Conservation (phyloP, 1,140 invertebrate genomes). For the Coelopa frigida region DNA sequence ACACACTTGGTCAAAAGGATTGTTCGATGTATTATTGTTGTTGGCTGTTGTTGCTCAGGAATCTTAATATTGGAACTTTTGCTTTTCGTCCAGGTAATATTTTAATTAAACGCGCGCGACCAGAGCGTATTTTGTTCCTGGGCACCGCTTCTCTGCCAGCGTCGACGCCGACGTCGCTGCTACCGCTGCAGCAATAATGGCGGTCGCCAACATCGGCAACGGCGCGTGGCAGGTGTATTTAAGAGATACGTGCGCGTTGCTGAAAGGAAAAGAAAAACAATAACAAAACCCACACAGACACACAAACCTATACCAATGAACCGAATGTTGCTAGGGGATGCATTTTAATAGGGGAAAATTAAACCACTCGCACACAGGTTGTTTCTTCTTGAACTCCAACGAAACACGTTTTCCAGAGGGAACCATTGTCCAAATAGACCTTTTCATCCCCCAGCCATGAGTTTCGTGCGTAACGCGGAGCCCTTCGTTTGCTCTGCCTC, state of each 20-base stretch:
- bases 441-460: too few relatives aligned
- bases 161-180: background rate
- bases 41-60: too few relatives aligned
- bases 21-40: too few relatives aligned
- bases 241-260: slow-evolving; percentile 7
- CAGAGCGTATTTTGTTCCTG: background rate
- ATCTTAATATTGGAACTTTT: too few relatives aligned
- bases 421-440: too few relatives aligned
- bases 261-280: slow-evolving; percentile 1
- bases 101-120: slow-evolving; percentile 9
- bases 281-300: background rate
- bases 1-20: too few relatives aligned
- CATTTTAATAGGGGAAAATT: slow-evolving; percentile 7
- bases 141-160: background rate
- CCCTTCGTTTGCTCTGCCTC: too few relatives aligned
- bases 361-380: too few relatives aligned
- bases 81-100: too few relatives aligned
- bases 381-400: too few relatives aligned
- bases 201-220: slow-evolving; percentile 1
- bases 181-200: slow-evolving; percentile 7
- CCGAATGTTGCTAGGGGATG: slow-evolving; percentile 5
- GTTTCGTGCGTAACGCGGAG: too few relatives aligned
- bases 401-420: too few relatives aligned
- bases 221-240: slow-evolving; percentile 13
- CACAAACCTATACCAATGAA: background rate